Conservation (phyloP, 2,888 invertebrate species). For the Cyrtodaria siliqua region DNA sequence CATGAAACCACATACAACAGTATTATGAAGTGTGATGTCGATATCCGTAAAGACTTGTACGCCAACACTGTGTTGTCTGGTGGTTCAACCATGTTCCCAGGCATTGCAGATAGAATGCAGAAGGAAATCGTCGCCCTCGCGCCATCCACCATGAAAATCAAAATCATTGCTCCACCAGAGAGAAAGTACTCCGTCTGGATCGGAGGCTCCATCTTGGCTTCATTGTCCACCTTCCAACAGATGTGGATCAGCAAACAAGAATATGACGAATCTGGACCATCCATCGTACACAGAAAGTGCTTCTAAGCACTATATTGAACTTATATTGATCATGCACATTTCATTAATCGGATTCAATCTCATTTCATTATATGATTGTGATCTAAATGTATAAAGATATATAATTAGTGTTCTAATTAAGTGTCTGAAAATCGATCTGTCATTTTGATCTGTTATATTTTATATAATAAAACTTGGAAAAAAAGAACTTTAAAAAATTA, state of each 20-base stretch:
- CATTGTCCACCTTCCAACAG: constrained; percentile 86
- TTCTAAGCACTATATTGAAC: constrained; percentile 68
- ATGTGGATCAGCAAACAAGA: constrained; percentile 83
- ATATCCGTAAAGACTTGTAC: constrained; percentile 78
- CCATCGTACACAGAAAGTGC: constrained; percentile 88
- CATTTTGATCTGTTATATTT: too few species aligned
- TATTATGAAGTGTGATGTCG: constrained; percentile 81
- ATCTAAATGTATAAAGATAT: too few species aligned
- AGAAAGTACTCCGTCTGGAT: constrained; percentile 99
- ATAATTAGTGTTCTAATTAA: too few species aligned
- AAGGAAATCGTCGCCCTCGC: constrained; percentile 97
- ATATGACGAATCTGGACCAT: constrained; percentile 82
- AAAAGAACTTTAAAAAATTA: too few species aligned
- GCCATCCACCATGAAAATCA: constrained; percentile 89
- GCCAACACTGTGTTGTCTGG: constrained; percentile 92
- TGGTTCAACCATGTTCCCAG: constrained; percentile 98
- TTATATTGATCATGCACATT: too few species aligned
- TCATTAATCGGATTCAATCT: too few species aligned
- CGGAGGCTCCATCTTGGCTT: constrained; percentile 98
- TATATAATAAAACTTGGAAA: too few species aligned
- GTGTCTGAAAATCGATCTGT: too few species aligned
- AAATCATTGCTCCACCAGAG: constrained; percentile 96
- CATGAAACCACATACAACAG: constrained; percentile 79
- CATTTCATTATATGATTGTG: too few species aligned
- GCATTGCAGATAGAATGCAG: constrained; percentile 99